These are phyloP conservation scores for Zaprionus lineosus DNA, from an alignment of 2,888 invertebrate genomes.

Conservation along the genomic window DNA sequence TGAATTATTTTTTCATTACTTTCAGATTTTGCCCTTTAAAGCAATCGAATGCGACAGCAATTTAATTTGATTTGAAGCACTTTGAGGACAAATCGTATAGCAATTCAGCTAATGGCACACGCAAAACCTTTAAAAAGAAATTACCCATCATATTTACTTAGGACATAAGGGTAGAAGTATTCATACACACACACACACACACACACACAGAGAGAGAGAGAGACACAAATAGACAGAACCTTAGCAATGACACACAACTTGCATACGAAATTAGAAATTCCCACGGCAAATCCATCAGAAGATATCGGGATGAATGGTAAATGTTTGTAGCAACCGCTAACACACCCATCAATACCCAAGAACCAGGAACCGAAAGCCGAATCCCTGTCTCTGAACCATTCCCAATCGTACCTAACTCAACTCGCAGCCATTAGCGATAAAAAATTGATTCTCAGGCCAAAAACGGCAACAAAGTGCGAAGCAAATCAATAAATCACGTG, in stretches of 20 bases:
- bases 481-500: constrained; percentile 72
- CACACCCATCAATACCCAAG: constrained; percentile 65
- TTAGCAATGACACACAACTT: no score
- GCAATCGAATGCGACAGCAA: constrained; percentile 38
- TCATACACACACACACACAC: constrained; percentile 19
- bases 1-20: background rate
- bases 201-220: constrained; percentile 9
- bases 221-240: no score
- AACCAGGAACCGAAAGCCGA: constrained; percentile 27
- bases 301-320: constrained; percentile 23
- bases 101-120: constrained; percentile 74
- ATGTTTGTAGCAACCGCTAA: constrained; percentile 60
- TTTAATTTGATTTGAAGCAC: constrained; percentile 66
- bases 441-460: constrained; percentile 53
- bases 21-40: background rate
- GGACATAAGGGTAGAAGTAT: constrained; percentile 44
- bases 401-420: constrained; percentile 60
- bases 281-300: constrained; percentile 72
- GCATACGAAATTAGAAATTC: constrained; percentile 74
- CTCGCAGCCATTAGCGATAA: constrained; percentile 65
- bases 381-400: constrained; percentile 35
- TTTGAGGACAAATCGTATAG: constrained; percentile 48
- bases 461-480: constrained; percentile 32
- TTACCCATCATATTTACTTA: constrained; percentile 76
- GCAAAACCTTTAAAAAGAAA: constrained; percentile 69